Conservation (phyloP, 1,140 invertebrate genomes). For the Drosophila parvula region DNA sequence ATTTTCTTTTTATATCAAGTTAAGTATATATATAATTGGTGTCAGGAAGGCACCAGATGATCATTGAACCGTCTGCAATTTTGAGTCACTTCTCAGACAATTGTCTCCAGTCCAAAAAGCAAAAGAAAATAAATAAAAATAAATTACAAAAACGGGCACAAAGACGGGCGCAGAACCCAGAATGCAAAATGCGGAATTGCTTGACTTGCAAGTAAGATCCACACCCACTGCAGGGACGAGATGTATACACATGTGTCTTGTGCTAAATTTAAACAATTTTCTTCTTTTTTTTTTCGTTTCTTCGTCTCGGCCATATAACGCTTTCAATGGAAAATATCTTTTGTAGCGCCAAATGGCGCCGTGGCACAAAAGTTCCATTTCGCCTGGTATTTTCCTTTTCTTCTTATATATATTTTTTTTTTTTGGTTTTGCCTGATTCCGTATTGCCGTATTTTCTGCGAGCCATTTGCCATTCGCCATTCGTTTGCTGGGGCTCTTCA, state of each 20-base stretch:
- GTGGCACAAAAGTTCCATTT: constrained; percentile 73
- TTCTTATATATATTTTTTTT: constrained; percentile 16
- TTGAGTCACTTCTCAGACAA: constrained; percentile 40
- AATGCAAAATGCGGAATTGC: constrained; percentile 51
- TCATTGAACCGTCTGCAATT: constrained; percentile 63
- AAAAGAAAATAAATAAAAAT: constrained; percentile 27
- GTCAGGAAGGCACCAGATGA: constrained; percentile 16
- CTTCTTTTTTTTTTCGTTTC: constrained; percentile 4
- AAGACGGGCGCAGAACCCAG: constrained; percentile 48
- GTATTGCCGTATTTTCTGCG: constrained; percentile 18
- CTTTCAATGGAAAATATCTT: constrained; percentile 81
- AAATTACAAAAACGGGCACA: constrained; percentile 35
- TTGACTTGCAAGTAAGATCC: constrained; percentile 20
- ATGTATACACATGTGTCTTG: constrained; percentile 63
- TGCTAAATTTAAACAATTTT: constrained; percentile 79
- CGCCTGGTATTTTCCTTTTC: constrained; percentile 35
- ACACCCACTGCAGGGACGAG: constrained; percentile 50
- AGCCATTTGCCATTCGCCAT: constrained; percentile 12
- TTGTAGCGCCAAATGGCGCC: constrained; percentile 81
- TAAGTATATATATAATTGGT: constrained; percentile 5
- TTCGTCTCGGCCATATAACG: constrained; percentile 40
- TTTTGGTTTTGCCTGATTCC: constrained; percentile 12
- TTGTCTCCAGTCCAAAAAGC: constrained; percentile 60
- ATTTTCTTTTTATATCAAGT: not conserved
- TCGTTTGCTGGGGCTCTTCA: constrained; percentile 61